Percentiles rank a stretch among this genome's conserved stretches.
Conservation (phyloP, 64 coral and sea anemone species). For the Montipora sp. region DNA sequence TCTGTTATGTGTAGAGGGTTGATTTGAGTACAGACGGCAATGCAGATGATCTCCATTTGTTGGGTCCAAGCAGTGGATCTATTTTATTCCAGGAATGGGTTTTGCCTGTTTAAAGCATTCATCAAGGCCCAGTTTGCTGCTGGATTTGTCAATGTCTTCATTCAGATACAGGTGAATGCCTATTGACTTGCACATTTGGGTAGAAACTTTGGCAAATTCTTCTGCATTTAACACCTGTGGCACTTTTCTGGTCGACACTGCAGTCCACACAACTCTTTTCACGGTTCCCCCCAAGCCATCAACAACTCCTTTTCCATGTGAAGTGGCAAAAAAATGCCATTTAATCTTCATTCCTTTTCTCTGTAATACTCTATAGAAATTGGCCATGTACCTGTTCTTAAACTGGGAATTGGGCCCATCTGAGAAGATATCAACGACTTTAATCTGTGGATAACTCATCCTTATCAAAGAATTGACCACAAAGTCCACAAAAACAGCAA, state of each 20-base stretch:
- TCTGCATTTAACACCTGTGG: slow-evolving; percentile 60
- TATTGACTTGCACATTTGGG: slow-evolving; percentile 20
- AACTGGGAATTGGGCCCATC: not conserved
- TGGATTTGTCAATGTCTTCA: slow-evolving; percentile 58
- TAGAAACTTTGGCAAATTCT: slow-evolving; percentile 56
- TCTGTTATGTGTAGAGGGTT: slow-evolving; percentile 11
- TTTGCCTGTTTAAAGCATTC: slow-evolving; percentile 56
- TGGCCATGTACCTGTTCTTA: slow-evolving; percentile 53
- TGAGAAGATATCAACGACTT: too few relatives aligned
- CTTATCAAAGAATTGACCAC: too few relatives aligned
- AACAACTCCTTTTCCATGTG: slow-evolving; percentile 61
- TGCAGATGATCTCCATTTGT: slow-evolving; percentile 29
- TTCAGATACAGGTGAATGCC: slow-evolving; percentile 19
- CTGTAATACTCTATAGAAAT: slow-evolving; percentile 1
- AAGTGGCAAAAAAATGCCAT: slow-evolving; percentile 60
- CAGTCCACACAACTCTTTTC: slow-evolving; percentile 35
- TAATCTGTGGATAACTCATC: too few relatives aligned
- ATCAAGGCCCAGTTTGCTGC: slow-evolving; percentile 31
- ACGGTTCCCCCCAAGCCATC: slow-evolving; percentile 52
- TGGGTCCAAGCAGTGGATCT: slow-evolving; percentile 79
- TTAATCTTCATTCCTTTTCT: not conserved
- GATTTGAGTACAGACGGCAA: slow-evolving; percentile 48
- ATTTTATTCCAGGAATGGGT: slow-evolving; percentile 62
- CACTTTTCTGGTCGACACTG: slow-evolving; percentile 41
- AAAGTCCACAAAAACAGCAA: slow-evolving; percentile 3